Evolutionary conservation across 2,888 invertebrate species (phyloP).

Genomic region (Corbicula japonica): DNA sequence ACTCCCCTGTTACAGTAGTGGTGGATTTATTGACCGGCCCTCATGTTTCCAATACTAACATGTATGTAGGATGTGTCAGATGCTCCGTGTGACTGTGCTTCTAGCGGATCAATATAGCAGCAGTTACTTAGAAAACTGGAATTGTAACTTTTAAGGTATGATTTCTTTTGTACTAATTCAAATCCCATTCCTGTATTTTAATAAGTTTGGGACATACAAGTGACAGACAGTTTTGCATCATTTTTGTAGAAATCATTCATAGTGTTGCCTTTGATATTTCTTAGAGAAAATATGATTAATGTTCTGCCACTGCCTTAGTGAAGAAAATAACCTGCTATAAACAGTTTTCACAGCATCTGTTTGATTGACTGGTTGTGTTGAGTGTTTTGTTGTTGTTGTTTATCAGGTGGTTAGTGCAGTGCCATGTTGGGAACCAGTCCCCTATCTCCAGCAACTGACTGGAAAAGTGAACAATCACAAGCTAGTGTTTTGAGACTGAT

Average conservation of each 20-base stretch:
- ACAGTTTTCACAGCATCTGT: too few species aligned
- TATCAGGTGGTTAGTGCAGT: too few species aligned
- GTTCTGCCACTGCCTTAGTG: not conserved
- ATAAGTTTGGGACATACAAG: not conserved
- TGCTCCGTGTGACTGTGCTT: slow-evolving; percentile 28
- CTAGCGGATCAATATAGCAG: slow-evolving; percentile 18
- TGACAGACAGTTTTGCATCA: not conserved
- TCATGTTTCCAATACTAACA: slow-evolving; percentile 42
- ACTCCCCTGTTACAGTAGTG: too few species aligned
- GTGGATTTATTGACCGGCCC: slow-evolving; percentile 27
- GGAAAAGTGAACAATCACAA: too few species aligned
- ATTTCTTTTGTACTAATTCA: not conserved
- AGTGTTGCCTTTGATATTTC: not conserved
- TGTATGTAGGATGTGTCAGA: slow-evolving; percentile 42
- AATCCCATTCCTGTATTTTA: not conserved
- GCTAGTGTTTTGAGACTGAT: too few species aligned
- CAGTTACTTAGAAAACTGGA: slow-evolving; percentile 20
- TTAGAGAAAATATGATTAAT: not conserved
- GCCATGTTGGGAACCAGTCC: too few species aligned
- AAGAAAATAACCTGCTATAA: too few species aligned
- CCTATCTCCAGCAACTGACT: too few species aligned
- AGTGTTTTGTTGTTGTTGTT: too few species aligned
- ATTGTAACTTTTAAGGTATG: slow-evolving; percentile 32
- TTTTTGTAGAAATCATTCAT: not conserved
- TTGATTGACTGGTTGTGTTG: too few species aligned